Evolutionary conservation across 23 tunicate genomes (phyloP), one percentile per base, ranked within the genome.

Genomic region (Ciona savignyi): DNA sequence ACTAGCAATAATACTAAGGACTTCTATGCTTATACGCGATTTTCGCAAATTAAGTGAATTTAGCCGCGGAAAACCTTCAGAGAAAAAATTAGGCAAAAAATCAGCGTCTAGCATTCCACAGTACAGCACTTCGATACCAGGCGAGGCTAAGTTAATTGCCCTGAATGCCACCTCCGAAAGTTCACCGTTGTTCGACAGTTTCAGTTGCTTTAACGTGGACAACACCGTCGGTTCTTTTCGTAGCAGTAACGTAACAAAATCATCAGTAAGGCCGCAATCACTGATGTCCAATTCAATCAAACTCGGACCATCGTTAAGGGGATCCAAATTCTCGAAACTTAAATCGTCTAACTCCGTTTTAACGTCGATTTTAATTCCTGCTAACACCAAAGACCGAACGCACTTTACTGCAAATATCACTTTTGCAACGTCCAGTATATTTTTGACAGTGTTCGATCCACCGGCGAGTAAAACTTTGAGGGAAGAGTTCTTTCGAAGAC

Each of bases 121-220:
- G 61, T 49, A 15, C 61, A 49, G 20, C 20, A 49, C 61, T 49
- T 49, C 61, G 20, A 49, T 15, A 20, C 20, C 20, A 2, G 28
- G n/a, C 20, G 73, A 9, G 33, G 66, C 32, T 25, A 87, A 60
- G 9, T 62, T 56, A 29, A 87, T 32, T 9, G 70, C 70, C 22
- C 62, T 26, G 24, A 87, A 34, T 2, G 83, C 83, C 2, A 23
- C 27, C 28, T 22, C n/a, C 19, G 83, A 4, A 0, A 87, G 25
- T 25, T 81, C 83, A 35, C 49, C 33, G 30, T 87, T 87, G 4
- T 67, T 72, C 2, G 95, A 80, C 19, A 87, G 6, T 76, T 87
- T 78, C 1, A 87, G 60, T 22, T 4, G 30, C 23, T 49, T 62
- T 33, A 87, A 26, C 25, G 70, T 80, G 35, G 35, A 23, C 4